These are phyloP conservation scores for Mimumesa dahlbomi DNA, from an alignment of 2,888 invertebrate genomes.

Conservation along the genomic window DNA sequence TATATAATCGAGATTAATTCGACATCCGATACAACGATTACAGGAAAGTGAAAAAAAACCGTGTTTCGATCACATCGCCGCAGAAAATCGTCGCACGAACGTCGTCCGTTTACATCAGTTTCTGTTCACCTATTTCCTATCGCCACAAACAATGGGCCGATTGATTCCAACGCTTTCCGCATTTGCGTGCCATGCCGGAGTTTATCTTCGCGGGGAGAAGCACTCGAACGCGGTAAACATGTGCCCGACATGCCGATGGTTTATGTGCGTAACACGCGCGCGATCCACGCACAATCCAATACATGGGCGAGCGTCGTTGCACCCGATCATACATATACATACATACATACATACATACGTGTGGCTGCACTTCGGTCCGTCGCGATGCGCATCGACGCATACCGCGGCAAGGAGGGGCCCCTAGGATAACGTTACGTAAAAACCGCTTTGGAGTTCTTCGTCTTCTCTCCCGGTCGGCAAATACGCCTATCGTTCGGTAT, in stretches of 20 bases:
- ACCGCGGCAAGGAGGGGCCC: background rate
- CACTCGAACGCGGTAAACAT: constrained; percentile 22
- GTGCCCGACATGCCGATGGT: constrained; percentile 22
- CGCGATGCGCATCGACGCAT: background rate
- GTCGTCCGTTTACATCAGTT: constrained; percentile 34
- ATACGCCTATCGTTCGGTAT: constrained; percentile 55
- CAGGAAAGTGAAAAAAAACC: too few species aligned
- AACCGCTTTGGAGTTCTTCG: constrained; percentile 13
- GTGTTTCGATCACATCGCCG: too few species aligned
- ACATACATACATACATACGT: background rate
- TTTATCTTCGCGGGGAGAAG: constrained; percentile 39
- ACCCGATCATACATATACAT: background rate
- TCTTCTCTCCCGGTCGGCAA: constrained; percentile 30
- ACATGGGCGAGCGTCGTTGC: background rate
- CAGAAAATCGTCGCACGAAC: too few species aligned
- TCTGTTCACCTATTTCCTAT: constrained; percentile 44
- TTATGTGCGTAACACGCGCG: constrained; percentile 17
- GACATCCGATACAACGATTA: too few species aligned
- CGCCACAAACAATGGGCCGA: constrained; percentile 53
- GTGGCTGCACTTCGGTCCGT: background rate
- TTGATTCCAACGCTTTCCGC: constrained; percentile 49
- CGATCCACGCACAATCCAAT: background rate
- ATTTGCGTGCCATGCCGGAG: constrained; percentile 39
- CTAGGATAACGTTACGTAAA: constrained; percentile 32
- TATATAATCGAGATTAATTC: too few species aligned